Percentiles rank a stretch among this genome's conserved stretches.
These are phyloP conservation scores for Atta cephalotes DNA, from an alignment of 1,140 invertebrate species.

Conservation along the genomic window DNA sequence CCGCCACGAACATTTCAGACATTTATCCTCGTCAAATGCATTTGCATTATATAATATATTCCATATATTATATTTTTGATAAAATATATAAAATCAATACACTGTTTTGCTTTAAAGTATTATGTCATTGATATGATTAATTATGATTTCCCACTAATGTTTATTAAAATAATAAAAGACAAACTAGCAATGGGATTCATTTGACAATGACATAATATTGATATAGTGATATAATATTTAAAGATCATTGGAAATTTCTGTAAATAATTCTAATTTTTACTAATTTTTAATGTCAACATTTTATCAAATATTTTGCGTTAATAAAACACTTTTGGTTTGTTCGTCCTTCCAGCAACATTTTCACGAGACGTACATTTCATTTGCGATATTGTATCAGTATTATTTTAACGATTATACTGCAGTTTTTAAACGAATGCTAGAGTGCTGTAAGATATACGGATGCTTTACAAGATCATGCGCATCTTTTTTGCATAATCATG, in stretches of 20 bases:
- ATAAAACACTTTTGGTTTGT: slow-evolving; percentile 36
- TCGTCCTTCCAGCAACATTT: slow-evolving; percentile 33
- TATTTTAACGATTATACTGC: slow-evolving; percentile 73
- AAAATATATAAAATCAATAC: slow-evolving; percentile 22
- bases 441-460: slow-evolving; percentile 86
- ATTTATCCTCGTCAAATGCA: neutral
- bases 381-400: slow-evolving; percentile 62
- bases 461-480: slow-evolving; percentile 85
- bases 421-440: slow-evolving; percentile 85
- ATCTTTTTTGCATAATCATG: slow-evolving; percentile 77
- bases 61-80: neutral
- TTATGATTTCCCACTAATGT: neutral
- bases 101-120: neutral
- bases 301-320: neutral
- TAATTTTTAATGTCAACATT: neutral
- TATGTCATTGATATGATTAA: neutral
- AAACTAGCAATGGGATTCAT: neutral
- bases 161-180: neutral
- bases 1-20: neutral
- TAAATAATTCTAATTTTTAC: slow-evolving; percentile 1
- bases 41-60: neutral
- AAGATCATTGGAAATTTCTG: neutral
- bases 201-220: neutral
- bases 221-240: neutral
- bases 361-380: slow-evolving; percentile 59